These are phyloP conservation scores for Gnathochromis pfefferi DNA, from an alignment of 2,113 vertebrate species.

Conservation along the genomic window DNA sequence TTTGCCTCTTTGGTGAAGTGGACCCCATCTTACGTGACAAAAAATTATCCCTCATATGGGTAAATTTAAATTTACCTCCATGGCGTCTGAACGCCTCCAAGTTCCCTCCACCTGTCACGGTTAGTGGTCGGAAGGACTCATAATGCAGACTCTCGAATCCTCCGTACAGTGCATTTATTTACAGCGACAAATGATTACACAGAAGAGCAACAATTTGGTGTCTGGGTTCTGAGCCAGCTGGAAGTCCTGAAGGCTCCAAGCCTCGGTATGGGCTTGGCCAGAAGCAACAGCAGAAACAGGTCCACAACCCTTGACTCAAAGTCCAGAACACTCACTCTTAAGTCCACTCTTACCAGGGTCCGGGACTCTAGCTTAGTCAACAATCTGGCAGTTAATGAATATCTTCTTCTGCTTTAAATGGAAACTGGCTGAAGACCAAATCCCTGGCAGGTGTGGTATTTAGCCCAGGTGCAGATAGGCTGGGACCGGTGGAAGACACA, in stretches of 20 bases:
- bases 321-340: background rate
- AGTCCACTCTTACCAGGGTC: background rate
- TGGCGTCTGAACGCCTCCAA: background rate
- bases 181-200: background rate
- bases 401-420: background rate
- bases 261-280: background rate
- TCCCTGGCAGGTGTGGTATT: background rate
- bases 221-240: background rate
- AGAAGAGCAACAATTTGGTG: background rate
- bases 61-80: background rate
- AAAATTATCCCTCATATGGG: background rate
- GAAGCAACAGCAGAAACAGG: background rate
- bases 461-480: background rate
- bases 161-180: background rate
- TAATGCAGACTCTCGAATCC: background rate
- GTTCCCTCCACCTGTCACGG: background rate
- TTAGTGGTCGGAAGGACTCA: background rate
- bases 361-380: background rate
- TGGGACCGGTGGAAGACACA: background rate
- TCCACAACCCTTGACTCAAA: background rate
- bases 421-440: background rate
- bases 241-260: background rate
- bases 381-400: background rate
- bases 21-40: background rate
- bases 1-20: background rate